Percentiles rank a stretch among this genome's conserved stretches.
Evolutionary conservation across 2,797 vertebrate genomes (phyloP).

Genomic region (Macroramphosus scolopax): DNA sequence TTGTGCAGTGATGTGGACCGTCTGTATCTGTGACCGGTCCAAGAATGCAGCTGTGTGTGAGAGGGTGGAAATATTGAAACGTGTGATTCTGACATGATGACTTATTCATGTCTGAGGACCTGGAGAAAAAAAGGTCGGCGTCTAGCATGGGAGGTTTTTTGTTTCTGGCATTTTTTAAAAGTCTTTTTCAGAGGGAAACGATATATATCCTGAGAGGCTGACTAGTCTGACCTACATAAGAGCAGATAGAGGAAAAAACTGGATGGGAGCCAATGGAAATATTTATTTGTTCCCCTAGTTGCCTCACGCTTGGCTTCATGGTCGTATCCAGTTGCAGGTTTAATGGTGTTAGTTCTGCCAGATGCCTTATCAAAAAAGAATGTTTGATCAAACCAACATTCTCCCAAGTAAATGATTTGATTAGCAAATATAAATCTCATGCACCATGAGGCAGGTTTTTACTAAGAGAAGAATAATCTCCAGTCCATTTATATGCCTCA

Average conservation of each 20-base stretch:
- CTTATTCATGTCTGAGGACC: conserved; percentile 56
- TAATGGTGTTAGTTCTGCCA: conserved; percentile 37
- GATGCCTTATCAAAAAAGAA: conserved; percentile 48
- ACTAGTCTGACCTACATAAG: conserved; percentile 69
- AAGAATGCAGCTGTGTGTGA: conserved; percentile 56
- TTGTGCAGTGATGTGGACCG: conserved; percentile 27
- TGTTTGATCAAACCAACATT: conserved; percentile 19
- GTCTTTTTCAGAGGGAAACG: conserved; percentile 51
- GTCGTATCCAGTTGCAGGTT: conserved; percentile 48
- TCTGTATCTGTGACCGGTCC: conserved; percentile 37
- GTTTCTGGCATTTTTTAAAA: conserved; percentile 54
- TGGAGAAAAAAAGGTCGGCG: conserved; percentile 52
- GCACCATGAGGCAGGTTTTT: too few species aligned
- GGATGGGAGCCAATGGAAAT: conserved; percentile 54
- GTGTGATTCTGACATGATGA: conserved; percentile 55
- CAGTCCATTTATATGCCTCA: too few species aligned
- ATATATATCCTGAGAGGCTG: conserved; percentile 54
- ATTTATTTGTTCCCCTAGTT: conserved; percentile 56
- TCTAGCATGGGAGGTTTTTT: conserved; percentile 48
- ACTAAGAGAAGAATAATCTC: too few species aligned
- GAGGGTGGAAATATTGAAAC: conserved; percentile 62
- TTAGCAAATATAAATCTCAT: too few species aligned
- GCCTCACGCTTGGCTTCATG: conserved; percentile 34
- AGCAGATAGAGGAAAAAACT: conserved; percentile 49
- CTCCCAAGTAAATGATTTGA: too few species aligned